These are phyloP conservation scores for Nasonia giraulti DNA, from an alignment of 1,140 invertebrate species.

Conservation along the genomic window DNA sequence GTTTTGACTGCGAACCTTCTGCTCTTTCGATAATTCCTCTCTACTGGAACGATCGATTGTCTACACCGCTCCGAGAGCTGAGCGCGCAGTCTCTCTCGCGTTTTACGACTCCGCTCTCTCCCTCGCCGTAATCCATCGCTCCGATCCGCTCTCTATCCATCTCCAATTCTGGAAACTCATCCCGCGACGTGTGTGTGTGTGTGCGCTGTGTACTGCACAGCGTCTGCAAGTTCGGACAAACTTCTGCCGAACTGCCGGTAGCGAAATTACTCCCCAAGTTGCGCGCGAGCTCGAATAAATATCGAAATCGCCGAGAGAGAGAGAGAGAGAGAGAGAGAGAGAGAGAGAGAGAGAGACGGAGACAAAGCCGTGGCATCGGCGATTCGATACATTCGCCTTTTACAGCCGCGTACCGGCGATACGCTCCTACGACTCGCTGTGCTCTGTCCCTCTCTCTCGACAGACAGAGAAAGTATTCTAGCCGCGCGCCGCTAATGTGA, in stretches of 20 bases:
- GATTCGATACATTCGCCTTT: constrained; percentile 38
- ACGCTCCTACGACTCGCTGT: constrained; percentile 7
- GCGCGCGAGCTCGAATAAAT: neutral
- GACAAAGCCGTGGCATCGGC: constrained; percentile 9
- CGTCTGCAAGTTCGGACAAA: neutral
- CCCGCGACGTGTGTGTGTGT: too few relatives aligned
- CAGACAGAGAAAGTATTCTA: neutral
- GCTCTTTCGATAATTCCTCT: too few relatives aligned
- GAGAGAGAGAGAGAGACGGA: neutral
- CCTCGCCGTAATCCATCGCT: too few relatives aligned
- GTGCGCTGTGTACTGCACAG: too few relatives aligned
- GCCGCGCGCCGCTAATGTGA: too few relatives aligned
- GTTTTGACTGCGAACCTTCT: too few relatives aligned
- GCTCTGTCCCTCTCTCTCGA: neutral
- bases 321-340: too few relatives aligned
- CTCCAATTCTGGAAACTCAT: neutral
- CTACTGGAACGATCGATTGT: neutral
- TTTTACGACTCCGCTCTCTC: neutral
- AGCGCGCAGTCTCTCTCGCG: neutral
- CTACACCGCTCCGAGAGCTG: neutral
- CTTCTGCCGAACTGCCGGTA: neutral
- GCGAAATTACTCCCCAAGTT: neutral
- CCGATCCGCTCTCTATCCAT: neutral
- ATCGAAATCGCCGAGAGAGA: neutral
- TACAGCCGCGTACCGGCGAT: constrained; percentile 13